These are phyloP conservation scores for Eulemur macaco DNA, from an alignment of 2,113 vertebrate genomes.

Conservation along the genomic window DNA sequence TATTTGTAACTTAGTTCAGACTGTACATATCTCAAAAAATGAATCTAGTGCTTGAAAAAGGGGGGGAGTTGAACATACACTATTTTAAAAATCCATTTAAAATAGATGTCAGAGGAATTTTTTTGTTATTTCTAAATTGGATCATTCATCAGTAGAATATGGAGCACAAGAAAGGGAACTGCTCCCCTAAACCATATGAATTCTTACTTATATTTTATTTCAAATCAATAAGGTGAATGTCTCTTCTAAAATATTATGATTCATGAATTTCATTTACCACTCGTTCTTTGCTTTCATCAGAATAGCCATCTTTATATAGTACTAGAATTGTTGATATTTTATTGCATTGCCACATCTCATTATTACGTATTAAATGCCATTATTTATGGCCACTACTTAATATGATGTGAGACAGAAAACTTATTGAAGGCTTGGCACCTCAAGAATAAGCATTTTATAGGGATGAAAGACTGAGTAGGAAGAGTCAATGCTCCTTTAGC, in stretches of 20 bases:
- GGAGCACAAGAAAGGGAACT: constrained; percentile 74
- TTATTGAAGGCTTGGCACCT: constrained; percentile 60
- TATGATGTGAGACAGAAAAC: constrained; percentile 67
- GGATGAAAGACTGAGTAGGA: constrained; percentile 54
- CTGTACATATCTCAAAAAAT: constrained; percentile 60
- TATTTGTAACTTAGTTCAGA: constrained; percentile 70
- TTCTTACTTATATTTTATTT: constrained; percentile 69
- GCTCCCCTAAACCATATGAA: constrained; percentile 63
- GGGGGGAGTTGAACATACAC: constrained; percentile 63
- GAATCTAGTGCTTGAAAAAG: constrained; percentile 65
- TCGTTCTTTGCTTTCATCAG: constrained; percentile 49
- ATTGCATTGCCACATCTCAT: constrained; percentile 47
- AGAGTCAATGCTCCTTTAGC: constrained; percentile 71
- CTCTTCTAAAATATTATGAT: constrained; percentile 72
- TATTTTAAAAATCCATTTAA: constrained; percentile 76
- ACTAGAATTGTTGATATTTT: constrained; percentile 59
- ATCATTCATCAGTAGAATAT: constrained; percentile 73
- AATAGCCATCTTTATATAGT: constrained; percentile 45
- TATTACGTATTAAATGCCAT: constrained; percentile 59
- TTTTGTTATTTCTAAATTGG: constrained; percentile 79
- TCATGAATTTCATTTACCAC: constrained; percentile 66
- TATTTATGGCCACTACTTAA: constrained; percentile 64
- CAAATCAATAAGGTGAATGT: constrained; percentile 76
- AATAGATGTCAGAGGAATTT: constrained; percentile 72
- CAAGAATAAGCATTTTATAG: constrained; percentile 64